These are phyloP conservation scores for Mus musculus DNA, from an alignment of 2,113 vertebrate genomes.

Conservation along the genomic window GRCm39 chr17:61259001-61259500, in stretches of 20 bases:
- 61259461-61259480: not conserved
- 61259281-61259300: not conserved
- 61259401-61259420: not conserved
- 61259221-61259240: constrained; percentile 8
- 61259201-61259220: not conserved
- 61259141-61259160: not conserved
- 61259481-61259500: not conserved
- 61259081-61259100: constrained; percentile 52
- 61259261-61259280: not conserved
- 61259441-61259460: not conserved
- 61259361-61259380: not conserved
- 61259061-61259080: constrained; percentile 32
- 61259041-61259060: constrained; percentile 49
- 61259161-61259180: not conserved
- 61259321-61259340: not conserved
- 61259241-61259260: not conserved
- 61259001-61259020: constrained; percentile 68
- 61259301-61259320: not conserved
- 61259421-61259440: not conserved
- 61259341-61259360: not conserved
- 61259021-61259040: constrained; percentile 38
- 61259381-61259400: not conserved
- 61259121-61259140: not conserved
- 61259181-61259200: not conserved
- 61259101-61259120: not conserved